phyloP scores from a whole-genome alignment of 2,888 invertebrate species.

The Dascillus cervinus region DNA sequence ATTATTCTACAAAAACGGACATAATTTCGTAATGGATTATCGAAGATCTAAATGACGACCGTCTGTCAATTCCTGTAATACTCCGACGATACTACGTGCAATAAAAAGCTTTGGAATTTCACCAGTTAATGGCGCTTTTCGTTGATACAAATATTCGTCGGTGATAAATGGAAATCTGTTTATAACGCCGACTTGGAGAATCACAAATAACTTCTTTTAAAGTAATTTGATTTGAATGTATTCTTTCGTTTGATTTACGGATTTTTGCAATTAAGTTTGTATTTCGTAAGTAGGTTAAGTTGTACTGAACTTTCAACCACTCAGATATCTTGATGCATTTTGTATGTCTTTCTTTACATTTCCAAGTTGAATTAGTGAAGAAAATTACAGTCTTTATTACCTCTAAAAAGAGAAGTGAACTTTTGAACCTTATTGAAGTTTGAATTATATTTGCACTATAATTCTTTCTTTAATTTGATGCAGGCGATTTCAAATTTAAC shows the following conservation, averaged over 20 bases:
- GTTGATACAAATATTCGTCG: no score
- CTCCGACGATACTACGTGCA: no score
- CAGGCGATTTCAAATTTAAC: no score
- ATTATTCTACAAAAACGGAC: no score
- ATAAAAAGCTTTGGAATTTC: no score
- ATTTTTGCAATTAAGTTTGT: constrained; percentile 18
- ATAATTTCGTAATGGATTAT: no score
- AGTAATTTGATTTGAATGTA: constrained; percentile 12
- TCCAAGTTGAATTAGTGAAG: constrained; percentile 17
- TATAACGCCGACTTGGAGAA: no score
- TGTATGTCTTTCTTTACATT: constrained; percentile 15
- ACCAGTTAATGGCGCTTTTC: no score
- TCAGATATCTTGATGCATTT: constrained; percentile 9
- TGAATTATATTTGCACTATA: constrained; percentile 3
- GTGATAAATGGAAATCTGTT: no score
- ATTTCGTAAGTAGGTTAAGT: constrained; percentile 10
- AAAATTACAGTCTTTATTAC: constrained; percentile 17
- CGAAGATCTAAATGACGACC: no score
- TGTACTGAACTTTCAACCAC: background rate
- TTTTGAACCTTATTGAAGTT: constrained; percentile 17
- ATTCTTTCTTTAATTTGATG: constrained; percentile 4
- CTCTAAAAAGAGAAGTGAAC: constrained; percentile 13
- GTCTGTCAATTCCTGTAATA: no score
- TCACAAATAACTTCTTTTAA: no score
- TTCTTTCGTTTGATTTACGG: constrained; percentile 16